Percentiles rank a stretch among this genome's conserved stretches.
These are phyloP conservation scores for Syndactyla subalaris DNA, from an alignment of 2,797 vertebrate genomes.

Conservation along the genomic window DNA sequence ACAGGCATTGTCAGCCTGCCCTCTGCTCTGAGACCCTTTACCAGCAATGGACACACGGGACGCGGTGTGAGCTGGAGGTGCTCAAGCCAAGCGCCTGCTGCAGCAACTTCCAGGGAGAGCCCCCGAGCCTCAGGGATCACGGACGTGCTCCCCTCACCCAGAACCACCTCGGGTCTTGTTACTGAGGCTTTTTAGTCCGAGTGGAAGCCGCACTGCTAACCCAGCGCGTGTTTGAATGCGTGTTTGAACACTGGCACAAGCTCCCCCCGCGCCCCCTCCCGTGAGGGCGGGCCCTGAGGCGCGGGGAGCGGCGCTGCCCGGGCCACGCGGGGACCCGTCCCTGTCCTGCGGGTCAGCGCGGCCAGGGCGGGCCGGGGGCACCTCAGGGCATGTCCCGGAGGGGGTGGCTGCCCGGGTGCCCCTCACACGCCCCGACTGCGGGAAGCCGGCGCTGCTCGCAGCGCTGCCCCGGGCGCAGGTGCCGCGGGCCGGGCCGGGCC, in stretches of 20 bases:
- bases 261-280: background rate
- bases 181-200: background rate
- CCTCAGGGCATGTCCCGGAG: background rate
- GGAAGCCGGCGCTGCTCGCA: too few relatives aligned
- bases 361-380: background rate
- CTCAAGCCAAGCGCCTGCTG: rapidly evolving
- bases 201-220: background rate
- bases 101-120: background rate
- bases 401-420: rapidly evolving
- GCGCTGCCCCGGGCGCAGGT: background rate
- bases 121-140: background rate
- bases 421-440: too few relatives aligned
- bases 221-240: rapidly evolving
- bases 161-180: background rate
- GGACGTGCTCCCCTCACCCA: background rate
- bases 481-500: background rate
- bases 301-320: rapidly evolving
- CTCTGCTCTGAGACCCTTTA: background rate
- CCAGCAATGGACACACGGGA: rapidly evolving
- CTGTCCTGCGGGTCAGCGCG: background rate
- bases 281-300: rapidly evolving
- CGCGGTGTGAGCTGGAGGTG: background rate
- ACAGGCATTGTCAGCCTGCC: background rate
- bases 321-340: background rate
- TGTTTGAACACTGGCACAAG: rapidly evolving